Conservation (phyloP, 2,797 vertebrate genomes). For the Amphiprion clarkii region DNA sequence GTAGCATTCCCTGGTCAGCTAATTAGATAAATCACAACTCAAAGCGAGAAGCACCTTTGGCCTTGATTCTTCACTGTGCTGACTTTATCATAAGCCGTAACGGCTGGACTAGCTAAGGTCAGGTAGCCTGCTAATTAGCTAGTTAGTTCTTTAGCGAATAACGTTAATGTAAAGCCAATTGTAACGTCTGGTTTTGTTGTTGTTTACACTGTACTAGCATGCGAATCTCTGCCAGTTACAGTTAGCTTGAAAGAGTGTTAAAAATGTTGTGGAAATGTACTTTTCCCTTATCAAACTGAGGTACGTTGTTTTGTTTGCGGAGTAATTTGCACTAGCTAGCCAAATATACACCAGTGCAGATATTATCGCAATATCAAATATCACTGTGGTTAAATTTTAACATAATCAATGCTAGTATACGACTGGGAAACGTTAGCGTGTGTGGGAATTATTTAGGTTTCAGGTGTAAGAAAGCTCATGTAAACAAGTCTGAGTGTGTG, state of each 20-base stretch:
- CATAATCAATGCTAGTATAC: background rate
- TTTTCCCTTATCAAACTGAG: background rate
- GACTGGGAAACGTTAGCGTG: background rate
- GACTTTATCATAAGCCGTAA: background rate
- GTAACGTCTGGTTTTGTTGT: constrained; percentile 15
- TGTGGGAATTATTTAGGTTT: constrained; percentile 7
- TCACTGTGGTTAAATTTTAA: background rate
- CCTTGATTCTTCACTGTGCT: background rate
- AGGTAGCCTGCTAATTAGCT: constrained; percentile 55
- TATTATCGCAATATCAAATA: background rate
- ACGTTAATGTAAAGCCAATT: constrained; percentile 10
- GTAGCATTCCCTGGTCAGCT: background rate
- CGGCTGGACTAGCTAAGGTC: constrained; percentile 15
- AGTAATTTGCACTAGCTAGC: background rate
- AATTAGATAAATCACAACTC: constrained; percentile 7
- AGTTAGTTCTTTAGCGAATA: constrained; percentile 23
- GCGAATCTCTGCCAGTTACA: background rate
- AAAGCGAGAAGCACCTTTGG: background rate
- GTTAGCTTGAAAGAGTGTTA: background rate
- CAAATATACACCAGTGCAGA: background rate
- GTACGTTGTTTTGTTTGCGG: constrained; percentile 3
- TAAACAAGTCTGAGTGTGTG: constrained; percentile 43
- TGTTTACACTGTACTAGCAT: constrained; percentile 62
- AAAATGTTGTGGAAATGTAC: background rate
- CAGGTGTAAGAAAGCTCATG: constrained; percentile 22